These are phyloP conservation scores for Sycophaga agraensis DNA, from an alignment of 1,140 invertebrate genomes.

Conservation along the genomic window DNA sequence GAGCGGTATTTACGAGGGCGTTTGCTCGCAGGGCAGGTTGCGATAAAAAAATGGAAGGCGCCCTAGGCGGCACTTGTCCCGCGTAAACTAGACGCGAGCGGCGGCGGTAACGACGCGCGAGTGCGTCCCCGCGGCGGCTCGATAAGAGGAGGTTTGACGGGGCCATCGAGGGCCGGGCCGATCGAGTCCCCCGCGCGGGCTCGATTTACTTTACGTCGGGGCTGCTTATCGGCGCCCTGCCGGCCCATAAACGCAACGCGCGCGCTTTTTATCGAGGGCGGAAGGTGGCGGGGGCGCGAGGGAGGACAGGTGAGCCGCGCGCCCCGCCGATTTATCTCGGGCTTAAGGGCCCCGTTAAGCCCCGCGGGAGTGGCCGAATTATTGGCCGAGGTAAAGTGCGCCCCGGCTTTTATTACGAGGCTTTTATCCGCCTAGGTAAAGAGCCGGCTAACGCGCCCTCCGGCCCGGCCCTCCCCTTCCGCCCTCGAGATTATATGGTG, in stretches of 20 bases:
- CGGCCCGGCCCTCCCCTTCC: too few relatives aligned
- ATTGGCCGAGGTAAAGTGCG: not conserved
- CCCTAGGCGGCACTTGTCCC: not conserved
- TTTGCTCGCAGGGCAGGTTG: too few relatives aligned
- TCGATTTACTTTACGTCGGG: constrained; percentile 52
- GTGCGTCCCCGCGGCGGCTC: constrained; percentile 34
- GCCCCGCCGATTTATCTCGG: constrained; percentile 17
- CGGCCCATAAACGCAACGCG: constrained; percentile 52
- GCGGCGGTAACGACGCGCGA: constrained; percentile 3
- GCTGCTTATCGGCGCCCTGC: constrained; percentile 51
- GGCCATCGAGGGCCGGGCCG: constrained; percentile 31
- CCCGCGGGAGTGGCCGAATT: not conserved
- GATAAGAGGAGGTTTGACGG: constrained; percentile 49
- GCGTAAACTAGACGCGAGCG: not conserved
- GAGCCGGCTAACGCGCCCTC: too few relatives aligned
- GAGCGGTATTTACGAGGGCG: too few relatives aligned
- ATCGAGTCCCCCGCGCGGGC: not conserved
- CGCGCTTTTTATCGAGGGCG: constrained; percentile 37
- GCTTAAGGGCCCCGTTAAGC: constrained; percentile 24
- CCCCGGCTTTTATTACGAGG: constrained; percentile 8
- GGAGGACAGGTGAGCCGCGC: constrained; percentile 21
- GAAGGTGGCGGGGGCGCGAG: not conserved
- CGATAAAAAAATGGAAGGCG: constrained; percentile 7
- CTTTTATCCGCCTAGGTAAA: constrained; percentile 7
- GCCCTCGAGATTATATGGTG: too few relatives aligned